A percentile compares a stretch with the other conserved stretches of the same genome.
These are phyloP conservation scores for Disparrhopalites patrizii DNA, from an alignment of 2,888 invertebrate species.

Conservation along the genomic window DNA sequence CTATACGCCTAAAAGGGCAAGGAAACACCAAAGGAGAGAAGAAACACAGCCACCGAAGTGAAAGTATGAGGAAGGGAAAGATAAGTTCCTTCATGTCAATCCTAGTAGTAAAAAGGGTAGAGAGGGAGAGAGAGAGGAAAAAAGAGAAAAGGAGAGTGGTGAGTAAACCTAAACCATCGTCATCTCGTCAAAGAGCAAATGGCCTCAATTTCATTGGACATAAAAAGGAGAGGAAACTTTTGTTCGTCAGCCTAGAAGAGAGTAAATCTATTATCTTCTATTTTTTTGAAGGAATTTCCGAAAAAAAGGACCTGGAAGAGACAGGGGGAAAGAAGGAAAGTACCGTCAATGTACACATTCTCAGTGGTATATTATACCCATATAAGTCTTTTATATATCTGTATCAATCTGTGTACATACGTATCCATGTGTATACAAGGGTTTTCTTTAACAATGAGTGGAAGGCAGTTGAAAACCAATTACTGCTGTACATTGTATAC, in stretches of 20 bases:
- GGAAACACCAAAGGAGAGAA: neutral
- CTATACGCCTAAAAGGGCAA: neutral
- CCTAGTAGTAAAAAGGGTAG: neutral
- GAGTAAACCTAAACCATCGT: conserved; percentile 7
- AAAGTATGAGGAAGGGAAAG: neutral
- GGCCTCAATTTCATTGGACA: conserved; percentile 25
- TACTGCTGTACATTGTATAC: conserved; percentile 23
- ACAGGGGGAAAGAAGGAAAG: conserved; percentile 12
- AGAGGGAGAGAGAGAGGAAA: neutral
- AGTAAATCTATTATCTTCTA: conserved; percentile 41
- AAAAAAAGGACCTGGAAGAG: conserved; percentile 4
- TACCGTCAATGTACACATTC: neutral
- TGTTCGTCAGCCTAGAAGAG: conserved; percentile 28
- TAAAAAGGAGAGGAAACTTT: conserved; percentile 29
- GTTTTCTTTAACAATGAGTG: conserved; percentile 20
- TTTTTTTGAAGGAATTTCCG: conserved; percentile 31
- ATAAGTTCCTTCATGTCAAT: too few species aligned
- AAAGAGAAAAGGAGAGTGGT: conserved; percentile 3
- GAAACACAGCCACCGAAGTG: neutral
- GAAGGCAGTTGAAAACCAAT: conserved; percentile 28
- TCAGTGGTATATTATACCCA: too few species aligned
- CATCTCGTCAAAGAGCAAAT: conserved; percentile 18
- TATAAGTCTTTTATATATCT: too few species aligned
- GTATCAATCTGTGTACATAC: too few species aligned
- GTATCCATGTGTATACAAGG: neutral